phyloP scores from a whole-genome alignment of 1,140 invertebrate genomes.

The Sweltsa coloradensis region DNA sequence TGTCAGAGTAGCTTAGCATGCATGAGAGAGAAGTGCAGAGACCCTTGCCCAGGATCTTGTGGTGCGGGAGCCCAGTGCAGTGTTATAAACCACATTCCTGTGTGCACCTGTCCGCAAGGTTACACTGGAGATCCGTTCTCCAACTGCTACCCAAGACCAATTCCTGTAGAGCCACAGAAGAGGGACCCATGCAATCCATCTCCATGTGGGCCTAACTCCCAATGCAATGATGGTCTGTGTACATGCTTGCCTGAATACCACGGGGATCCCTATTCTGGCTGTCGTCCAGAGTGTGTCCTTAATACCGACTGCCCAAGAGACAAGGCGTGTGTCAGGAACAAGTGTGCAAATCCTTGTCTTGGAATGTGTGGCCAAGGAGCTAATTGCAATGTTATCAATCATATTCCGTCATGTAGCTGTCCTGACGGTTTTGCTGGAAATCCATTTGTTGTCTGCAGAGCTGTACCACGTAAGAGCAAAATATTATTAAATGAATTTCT shows the following conservation, averaged over 20 bases:
- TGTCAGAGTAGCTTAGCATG: conserved; percentile 40
- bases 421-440: conserved; percentile 33
- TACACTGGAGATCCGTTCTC: conserved; percentile 14
- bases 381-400: conserved; percentile 34
- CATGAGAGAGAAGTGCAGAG: conserved; percentile 48
- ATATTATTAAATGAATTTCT: background rate
- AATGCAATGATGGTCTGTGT: conserved; percentile 30
- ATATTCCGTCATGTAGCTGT: conserved; percentile 37
- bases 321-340: conserved; percentile 35
- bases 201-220: conserved; percentile 38
- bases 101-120: conserved; percentile 37
- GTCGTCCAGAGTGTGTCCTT: conserved; percentile 34
- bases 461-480: conserved; percentile 1
- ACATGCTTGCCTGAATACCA: conserved; percentile 32
- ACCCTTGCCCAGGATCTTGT: conserved; percentile 60
- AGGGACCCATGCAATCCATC: conserved; percentile 35
- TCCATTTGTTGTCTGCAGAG: conserved; percentile 27
- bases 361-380: conserved; percentile 38
- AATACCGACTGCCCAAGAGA: conserved; percentile 34
- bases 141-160: conserved; percentile 24
- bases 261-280: conserved; percentile 34
- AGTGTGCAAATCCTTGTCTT: conserved; percentile 38
- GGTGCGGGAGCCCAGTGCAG: conserved; percentile 45
- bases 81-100: conserved; percentile 40
- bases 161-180: conserved; percentile 24